These are phyloP conservation scores for Rhodinocichla rosea DNA, from an alignment of 2,113 vertebrate species.

Conservation along the genomic window DNA sequence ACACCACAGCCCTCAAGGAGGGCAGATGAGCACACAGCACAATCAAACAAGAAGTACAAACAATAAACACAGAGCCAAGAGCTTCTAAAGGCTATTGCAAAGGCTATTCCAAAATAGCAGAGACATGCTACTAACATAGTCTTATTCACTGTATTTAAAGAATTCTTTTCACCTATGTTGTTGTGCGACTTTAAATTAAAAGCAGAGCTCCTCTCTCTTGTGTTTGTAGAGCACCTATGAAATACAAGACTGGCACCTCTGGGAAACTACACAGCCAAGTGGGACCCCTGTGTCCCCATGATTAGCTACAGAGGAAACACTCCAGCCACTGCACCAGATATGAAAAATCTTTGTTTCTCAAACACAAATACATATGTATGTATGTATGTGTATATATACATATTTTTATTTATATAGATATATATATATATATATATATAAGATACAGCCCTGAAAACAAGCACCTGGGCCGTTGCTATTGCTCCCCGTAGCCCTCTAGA, in stretches of 20 bases:
- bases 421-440: too few species aligned
- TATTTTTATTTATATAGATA: background rate
- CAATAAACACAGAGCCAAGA: background rate
- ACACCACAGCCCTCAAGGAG: background rate
- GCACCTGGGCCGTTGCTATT: background rate
- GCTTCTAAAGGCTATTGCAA: background rate
- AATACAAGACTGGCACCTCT: background rate
- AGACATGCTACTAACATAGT: background rate
- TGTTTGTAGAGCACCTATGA: background rate
- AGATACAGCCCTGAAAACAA: background rate
- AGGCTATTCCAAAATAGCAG: background rate
- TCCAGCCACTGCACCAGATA: background rate
- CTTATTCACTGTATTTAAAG: background rate
- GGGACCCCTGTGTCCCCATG: background rate
- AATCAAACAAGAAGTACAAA: background rate
- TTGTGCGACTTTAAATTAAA: background rate
- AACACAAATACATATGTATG: background rate
- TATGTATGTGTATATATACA: fast-evolving
- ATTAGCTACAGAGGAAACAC: background rate
- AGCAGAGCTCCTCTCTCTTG: background rate
- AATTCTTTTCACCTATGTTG: background rate
- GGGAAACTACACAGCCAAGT: background rate
- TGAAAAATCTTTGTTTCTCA: background rate
- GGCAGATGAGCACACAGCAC: background rate
- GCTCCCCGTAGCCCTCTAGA: background rate